Percentiles rank a stretch among this genome's conserved stretches.
These are phyloP conservation scores for Nephotettix cincticeps DNA, from an alignment of 1,140 invertebrate species.

Conservation along the genomic window DNA sequence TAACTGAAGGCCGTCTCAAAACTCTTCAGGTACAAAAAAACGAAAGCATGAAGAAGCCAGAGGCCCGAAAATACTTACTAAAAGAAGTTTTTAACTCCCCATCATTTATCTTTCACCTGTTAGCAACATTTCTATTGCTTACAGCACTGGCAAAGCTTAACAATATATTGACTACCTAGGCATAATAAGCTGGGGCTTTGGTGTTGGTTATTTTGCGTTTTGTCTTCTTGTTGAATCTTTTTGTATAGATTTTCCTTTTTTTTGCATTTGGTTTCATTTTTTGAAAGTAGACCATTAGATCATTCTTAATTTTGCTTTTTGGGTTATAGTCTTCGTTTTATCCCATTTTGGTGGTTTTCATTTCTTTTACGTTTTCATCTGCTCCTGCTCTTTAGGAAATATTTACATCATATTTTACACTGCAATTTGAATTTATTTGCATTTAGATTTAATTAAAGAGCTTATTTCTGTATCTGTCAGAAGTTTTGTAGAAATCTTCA, in stretches of 20 bases:
- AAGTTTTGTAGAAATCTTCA: no score
- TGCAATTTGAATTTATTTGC: no score
- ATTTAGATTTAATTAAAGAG: no score
- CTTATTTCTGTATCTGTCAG: no score
- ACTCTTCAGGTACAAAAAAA: constrained; percentile 21
- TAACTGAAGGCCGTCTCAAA: not conserved
- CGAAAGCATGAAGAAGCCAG: not conserved
- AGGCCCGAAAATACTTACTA: not conserved
- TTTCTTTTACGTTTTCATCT: not conserved
- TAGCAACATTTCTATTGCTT: constrained; percentile 19
- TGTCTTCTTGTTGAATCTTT: constrained; percentile 9
- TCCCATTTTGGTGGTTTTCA: constrained; percentile 1
- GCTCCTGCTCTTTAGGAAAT: no score
- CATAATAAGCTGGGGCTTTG: constrained; percentile 16
- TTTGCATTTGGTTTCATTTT: not conserved
- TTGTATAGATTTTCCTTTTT: not conserved
- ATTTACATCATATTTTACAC: no score
- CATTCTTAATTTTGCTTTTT: not conserved
- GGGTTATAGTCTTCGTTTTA: constrained; percentile 10
- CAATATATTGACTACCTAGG: constrained; percentile 14
- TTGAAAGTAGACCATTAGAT: not conserved
- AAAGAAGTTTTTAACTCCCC: constrained; percentile 11
- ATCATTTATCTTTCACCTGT: constrained; percentile 23
- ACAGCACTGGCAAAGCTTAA: constrained; percentile 23
- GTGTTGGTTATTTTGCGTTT: constrained; percentile 2